A percentile compares a stretch with the other conserved stretches of the same genome.
Conservation (phyloP, 2,797 vertebrate genomes). For the Falco novaeseelandiae region DNA sequence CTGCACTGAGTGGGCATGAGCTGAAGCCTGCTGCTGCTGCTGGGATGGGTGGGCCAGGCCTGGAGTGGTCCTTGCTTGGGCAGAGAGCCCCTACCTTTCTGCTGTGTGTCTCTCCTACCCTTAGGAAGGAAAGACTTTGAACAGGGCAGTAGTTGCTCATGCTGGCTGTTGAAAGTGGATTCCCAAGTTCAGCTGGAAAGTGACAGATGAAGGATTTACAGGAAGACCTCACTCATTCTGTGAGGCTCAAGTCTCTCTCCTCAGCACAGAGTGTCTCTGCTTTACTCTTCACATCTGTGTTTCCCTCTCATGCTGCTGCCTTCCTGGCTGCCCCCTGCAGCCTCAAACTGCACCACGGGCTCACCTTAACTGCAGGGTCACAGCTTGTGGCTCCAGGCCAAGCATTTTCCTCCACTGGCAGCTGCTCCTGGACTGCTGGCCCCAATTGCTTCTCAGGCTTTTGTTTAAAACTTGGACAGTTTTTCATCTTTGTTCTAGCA, state of each 20-base stretch:
- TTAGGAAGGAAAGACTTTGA: background rate
- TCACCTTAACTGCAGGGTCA: conserved; percentile 27
- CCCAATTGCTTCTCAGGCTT: conserved; percentile 3
- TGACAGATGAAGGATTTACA: background rate
- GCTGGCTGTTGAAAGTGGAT: background rate
- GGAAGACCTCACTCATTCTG: background rate
- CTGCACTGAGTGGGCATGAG: background rate
- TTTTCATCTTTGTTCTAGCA: conserved; percentile 39
- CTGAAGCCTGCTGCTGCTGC: background rate
- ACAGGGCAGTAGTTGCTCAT: rapidly evolving
- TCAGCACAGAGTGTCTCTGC: background rate
- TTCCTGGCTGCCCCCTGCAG: background rate
- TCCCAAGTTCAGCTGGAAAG: background rate
- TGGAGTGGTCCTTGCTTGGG: background rate
- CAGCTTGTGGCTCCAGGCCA: background rate
- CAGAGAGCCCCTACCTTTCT: background rate
- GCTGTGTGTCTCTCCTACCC: background rate
- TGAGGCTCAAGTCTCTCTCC: background rate
- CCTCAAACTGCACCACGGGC: rapidly evolving
- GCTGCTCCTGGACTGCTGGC: background rate
- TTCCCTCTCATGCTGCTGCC: background rate
- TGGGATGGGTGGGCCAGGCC: background rate
- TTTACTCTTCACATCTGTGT: background rate
- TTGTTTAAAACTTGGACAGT: conserved; percentile 59
- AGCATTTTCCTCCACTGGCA: conserved; percentile 25